phyloP scores from a whole-genome alignment of 1,140 invertebrate genomes.

The Stenopsyche tienmushanensis region DNA sequence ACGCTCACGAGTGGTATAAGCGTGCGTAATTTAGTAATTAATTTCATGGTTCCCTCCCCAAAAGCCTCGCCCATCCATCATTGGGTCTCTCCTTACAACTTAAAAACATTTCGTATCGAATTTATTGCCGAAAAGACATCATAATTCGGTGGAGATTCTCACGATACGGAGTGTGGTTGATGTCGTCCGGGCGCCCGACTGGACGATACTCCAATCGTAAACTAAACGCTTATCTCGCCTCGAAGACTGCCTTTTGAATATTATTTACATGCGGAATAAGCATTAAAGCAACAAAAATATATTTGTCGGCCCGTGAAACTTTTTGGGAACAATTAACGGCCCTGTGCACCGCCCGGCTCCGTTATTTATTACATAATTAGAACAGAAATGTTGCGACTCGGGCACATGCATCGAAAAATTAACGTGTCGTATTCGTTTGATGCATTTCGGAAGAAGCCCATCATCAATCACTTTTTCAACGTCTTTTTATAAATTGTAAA shows the following conservation, averaged over 20 bases:
- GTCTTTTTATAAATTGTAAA: no score
- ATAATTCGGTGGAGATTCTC: conserved; percentile 13
- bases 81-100: not conserved
- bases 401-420: not conserved
- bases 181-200: no score
- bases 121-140: conserved; percentile 4
- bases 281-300: no score
- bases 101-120: not conserved
- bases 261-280: not conserved
- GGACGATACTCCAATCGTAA: conserved; percentile 1
- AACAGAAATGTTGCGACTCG: not conserved
- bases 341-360: not conserved
- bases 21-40: not conserved
- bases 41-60: not conserved
- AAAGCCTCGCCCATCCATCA: not conserved
- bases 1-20: no score
- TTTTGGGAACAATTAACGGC: not conserved
- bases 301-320: not conserved
- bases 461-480: no score
- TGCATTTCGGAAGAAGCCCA: no score
- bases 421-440: no score
- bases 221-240: conserved; percentile 11
- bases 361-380: not conserved
- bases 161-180: conserved; percentile 1
- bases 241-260: not conserved